Percentiles rank a stretch among this genome's conserved stretches.
Conservation (phyloP, 2,113 vertebrate genomes). For the Ascaphus truei region DNA sequence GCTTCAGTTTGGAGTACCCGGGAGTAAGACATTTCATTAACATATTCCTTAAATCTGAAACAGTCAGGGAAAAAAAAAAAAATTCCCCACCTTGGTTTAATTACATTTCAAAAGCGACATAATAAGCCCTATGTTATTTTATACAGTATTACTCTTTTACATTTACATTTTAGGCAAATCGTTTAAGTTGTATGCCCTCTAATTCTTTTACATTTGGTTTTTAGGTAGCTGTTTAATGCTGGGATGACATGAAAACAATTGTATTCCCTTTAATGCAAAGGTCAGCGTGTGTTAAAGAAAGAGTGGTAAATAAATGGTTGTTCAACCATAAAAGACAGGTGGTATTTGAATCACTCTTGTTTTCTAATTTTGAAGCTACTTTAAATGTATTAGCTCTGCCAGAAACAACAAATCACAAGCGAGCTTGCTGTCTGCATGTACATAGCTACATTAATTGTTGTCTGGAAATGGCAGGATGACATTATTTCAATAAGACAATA, state of each 20-base stretch:
- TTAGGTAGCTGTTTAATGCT: not conserved
- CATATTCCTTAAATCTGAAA: too few relatives aligned
- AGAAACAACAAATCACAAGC: slow-evolving; percentile 48
- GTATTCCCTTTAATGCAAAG: slow-evolving; percentile 43
- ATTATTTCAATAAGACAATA: slow-evolving; percentile 31
- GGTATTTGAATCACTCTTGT: slow-evolving; percentile 50
- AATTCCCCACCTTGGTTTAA: too few relatives aligned
- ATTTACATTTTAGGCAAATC: not conserved
- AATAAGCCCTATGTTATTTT: not conserved
- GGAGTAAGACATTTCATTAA: too few relatives aligned
- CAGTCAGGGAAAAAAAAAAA: too few relatives aligned
- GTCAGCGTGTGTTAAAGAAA: slow-evolving; percentile 53
- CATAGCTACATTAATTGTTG: slow-evolving; percentile 34
- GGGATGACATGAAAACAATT: slow-evolving; percentile 18
- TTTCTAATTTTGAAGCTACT: slow-evolving; percentile 51
- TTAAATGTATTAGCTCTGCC: slow-evolving; percentile 54
- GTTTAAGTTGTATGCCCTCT: not conserved
- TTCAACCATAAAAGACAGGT: slow-evolving; percentile 50
- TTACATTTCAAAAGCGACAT: not conserved
- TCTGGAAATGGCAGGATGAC: slow-evolving; percentile 21
- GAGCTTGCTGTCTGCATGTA: slow-evolving; percentile 18
- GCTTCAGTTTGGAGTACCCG: too few relatives aligned
- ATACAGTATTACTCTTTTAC: not conserved
- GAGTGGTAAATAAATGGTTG: slow-evolving; percentile 51
- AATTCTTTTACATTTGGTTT: slow-evolving; percentile 11